A percentile compares a stretch with the other conserved stretches of the same genome.
These are phyloP conservation scores for Nephrotoma guestfalica DNA, from an alignment of 2,888 invertebrate species.

Conservation along the genomic window DNA sequence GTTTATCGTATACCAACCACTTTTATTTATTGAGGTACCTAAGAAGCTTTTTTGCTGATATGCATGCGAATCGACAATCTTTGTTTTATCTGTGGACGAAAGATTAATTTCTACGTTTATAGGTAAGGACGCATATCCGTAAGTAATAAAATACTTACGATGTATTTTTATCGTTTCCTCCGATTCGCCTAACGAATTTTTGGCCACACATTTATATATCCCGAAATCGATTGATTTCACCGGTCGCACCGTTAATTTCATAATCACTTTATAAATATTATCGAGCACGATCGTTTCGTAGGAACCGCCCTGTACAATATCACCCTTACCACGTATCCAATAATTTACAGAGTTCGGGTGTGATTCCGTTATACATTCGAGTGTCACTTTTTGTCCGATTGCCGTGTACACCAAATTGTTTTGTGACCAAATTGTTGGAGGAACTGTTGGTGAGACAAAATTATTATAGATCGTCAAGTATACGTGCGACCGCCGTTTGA, in stretches of 20 bases:
- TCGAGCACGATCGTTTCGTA: constrained; percentile 42
- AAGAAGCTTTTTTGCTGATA: constrained; percentile 4
- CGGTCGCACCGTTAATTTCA: constrained; percentile 53
- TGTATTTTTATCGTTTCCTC: constrained; percentile 21
- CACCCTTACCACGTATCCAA: constrained; percentile 29
- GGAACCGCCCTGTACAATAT: constrained; percentile 26
- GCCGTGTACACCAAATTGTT: constrained; percentile 27
- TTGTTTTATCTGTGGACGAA: constrained; percentile 6
- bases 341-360: constrained; percentile 29
- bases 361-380: constrained; percentile 29
- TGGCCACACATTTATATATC: constrained; percentile 65
- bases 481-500: constrained; percentile 5
- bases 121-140: neutral
- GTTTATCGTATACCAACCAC: neutral
- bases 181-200: constrained; percentile 60
- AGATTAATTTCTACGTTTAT: neutral
- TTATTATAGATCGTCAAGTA: neutral
- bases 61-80: constrained; percentile 1
- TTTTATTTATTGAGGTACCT: constrained; percentile 4
- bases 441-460: constrained; percentile 18
- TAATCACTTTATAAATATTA: constrained; percentile 59
- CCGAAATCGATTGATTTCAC: constrained; percentile 54
- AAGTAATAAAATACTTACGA: constrained; percentile 10
- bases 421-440: constrained; percentile 27
- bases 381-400: constrained; percentile 24